Evolutionary conservation across 2,797 vertebrate genomes (phyloP), one percentile per base, ranked within the genome.

Genomic region (Cryptoblepharus egeriae): DNA sequence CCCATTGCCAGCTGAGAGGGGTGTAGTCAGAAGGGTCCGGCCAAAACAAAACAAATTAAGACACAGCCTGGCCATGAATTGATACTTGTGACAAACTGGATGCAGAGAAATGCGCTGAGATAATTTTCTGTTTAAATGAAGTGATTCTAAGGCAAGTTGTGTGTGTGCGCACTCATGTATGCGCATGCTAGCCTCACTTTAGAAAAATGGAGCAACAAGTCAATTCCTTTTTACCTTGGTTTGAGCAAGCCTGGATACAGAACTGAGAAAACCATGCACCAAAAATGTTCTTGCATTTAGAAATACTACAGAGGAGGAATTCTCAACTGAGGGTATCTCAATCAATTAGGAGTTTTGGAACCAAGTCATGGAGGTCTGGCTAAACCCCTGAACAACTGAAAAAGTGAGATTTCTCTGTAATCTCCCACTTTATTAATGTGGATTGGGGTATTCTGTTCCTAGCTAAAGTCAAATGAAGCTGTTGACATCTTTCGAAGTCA

Each of bases 41-140:
- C 58, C 58, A 83, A 69, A 64, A 58, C 3, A 15, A 13, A 55
- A 70, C n/a, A 68, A 58, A n/a, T 32, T 72, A 35, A 58, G 63
- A 37, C 30, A 45, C 35, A 32, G 68, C 39, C 39, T 64, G 61
- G 16, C 24, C 45, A n/a, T 67, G 20, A 74, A 79, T 49, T 49
- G 16, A 37, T 26, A 37, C 13, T 24, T 55, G 71, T 73, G n/a
- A 57, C 74, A 70, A 69, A 61, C 57, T 15, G 35, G 61, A 24
- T 22, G 32, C 22, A 60, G 60, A 75, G 71, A 64, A 55, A 74
- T 37, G n/a, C 13, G 26, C 35, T 60, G n/a, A 58, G 49, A 49
- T 79, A 20, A 26, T 63, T 81, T 35, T 57, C 35, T n/a, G 37
- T 67, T 74, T 45, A 57, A 84, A 58, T 52, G 32, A 79, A 74